These are phyloP conservation scores for Mesembrinibis cayennensis DNA, from an alignment of 2,113 vertebrate species.

Conservation along the genomic window DNA sequence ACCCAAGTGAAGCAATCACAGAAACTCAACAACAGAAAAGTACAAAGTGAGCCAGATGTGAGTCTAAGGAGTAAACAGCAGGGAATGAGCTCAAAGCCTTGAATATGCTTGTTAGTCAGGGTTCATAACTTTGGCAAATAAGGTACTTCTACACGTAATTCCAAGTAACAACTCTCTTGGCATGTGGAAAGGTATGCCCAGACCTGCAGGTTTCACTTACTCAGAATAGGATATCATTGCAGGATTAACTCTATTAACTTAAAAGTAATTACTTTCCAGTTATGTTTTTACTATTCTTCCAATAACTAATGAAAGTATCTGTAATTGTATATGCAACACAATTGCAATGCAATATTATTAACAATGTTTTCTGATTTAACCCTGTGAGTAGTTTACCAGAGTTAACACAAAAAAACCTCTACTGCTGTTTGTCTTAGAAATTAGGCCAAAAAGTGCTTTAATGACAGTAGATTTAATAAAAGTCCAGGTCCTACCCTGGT, in stretches of 20 bases:
- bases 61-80: neutral
- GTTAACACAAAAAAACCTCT: neutral
- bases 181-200: neutral
- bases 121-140: neutral
- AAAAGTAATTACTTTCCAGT: neutral
- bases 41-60: neutral
- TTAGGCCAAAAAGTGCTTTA: neutral
- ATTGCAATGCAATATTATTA: neutral
- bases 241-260: neutral
- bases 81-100: neutral
- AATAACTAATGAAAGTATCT: neutral
- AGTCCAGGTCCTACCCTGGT: neutral
- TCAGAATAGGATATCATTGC: neutral
- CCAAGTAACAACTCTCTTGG: neutral
- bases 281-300: neutral
- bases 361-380: neutral
- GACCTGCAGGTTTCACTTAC: neutral
- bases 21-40: neutral
- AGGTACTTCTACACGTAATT: neutral
- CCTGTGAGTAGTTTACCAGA: neutral
- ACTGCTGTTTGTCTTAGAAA: neutral
- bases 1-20: neutral
- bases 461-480: neutral
- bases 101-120: neutral
- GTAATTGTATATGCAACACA: neutral